A percentile compares a stretch with the other conserved stretches of the same genome.
Evolutionary conservation across 2,888 invertebrate genomes (phyloP).

Genomic region (Trileptium ribeirensis): DNA sequence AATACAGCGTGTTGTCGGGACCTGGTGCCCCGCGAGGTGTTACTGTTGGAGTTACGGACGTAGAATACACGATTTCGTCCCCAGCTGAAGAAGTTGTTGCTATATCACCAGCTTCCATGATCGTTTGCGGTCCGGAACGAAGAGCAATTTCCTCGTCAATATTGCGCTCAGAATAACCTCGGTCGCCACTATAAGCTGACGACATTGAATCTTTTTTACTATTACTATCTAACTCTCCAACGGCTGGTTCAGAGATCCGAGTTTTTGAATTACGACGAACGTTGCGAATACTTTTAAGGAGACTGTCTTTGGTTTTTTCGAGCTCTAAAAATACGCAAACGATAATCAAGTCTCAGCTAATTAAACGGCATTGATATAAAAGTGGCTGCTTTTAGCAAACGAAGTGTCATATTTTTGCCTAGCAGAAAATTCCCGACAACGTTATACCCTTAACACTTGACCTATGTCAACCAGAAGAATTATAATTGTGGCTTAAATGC

Average conservation of each 20-base stretch:
- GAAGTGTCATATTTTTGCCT: no score
- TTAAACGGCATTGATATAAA: no score
- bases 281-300: conserved; percentile 34
- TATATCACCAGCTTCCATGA: neutral
- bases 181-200: no score
- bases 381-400: no score
- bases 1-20: neutral
- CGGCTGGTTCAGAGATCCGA: neutral
- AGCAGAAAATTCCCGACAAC: no score
- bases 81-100: neutral
- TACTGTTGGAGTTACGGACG: neutral
- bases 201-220: conserved; percentile 34
- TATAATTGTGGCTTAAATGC: no score
- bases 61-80: neutral
- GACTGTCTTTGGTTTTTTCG: conserved; percentile 26
- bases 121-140: neutral
- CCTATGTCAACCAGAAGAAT: no score
- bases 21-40: neutral
- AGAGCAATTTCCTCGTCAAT: conserved; percentile 44
- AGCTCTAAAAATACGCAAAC: conserved; percentile 28
- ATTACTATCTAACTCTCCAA: conserved; percentile 10
- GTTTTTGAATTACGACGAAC: conserved; percentile 39
- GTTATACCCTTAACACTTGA: no score
- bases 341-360: no score
- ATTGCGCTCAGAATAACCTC: conserved; percentile 39